Evolutionary conservation across 23 tunicate genomes (phyloP).

Genomic region (Halocynthia aurantium): DNA sequence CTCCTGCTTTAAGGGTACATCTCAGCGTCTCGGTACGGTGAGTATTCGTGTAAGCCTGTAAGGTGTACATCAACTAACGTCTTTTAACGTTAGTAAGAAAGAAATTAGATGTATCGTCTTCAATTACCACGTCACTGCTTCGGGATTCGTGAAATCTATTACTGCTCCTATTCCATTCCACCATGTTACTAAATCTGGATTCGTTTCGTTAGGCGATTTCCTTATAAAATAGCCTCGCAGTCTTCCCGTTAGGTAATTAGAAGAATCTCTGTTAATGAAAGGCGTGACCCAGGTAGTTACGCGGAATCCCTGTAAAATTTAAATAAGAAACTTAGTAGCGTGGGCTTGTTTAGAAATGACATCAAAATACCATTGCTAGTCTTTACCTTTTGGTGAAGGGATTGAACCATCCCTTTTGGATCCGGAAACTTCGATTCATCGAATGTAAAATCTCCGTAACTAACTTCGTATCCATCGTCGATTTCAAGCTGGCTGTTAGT

Average conservation of each 20-base stretch:
- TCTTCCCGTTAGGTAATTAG: slow-evolving; percentile 26
- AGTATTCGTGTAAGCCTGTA: no score
- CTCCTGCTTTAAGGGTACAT: no score
- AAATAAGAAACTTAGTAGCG: background rate
- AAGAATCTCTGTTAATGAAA: slow-evolving; percentile 49
- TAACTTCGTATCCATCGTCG: slow-evolving; percentile 76
- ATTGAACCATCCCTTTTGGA: slow-evolving; percentile 31
- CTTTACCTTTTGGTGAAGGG: slow-evolving; percentile 32
- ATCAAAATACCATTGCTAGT: background rate
- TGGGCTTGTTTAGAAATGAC: background rate
- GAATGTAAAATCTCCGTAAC: slow-evolving; percentile 79
- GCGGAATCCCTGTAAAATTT: slow-evolving; percentile 36
- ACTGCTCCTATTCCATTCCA: slow-evolving; percentile 80
- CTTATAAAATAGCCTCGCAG: slow-evolving; percentile 30
- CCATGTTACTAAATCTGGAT: slow-evolving; percentile 56
- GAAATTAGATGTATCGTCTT: background rate
- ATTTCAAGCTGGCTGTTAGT: slow-evolving; percentile 69
- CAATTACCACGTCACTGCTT: slow-evolving; percentile 32
- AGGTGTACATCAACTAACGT: background rate
- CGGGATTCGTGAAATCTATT: slow-evolving; percentile 48
- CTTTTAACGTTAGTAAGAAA: background rate
- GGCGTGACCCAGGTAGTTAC: slow-evolving; percentile 93
- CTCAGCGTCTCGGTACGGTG: no score
- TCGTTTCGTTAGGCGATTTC: slow-evolving; percentile 4
- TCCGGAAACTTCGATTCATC: slow-evolving; percentile 61